Evolutionary conservation across 2,888 invertebrate species (phyloP).

Genomic region (Tuta absoluta): DNA sequence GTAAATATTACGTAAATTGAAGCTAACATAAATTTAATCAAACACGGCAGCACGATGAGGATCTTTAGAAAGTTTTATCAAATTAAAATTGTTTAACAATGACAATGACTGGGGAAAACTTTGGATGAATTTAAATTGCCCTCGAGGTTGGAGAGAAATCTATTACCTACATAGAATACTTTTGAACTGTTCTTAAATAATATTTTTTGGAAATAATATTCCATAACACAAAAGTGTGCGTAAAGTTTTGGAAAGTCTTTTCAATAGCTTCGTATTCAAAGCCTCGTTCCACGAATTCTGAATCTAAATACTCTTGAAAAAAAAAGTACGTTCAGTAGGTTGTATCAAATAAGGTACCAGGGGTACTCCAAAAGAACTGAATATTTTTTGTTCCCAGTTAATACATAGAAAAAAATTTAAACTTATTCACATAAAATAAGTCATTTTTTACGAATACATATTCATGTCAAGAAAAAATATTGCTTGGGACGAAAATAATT

Average conservation of each 20-base stretch:
- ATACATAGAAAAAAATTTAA: too few relatives aligned
- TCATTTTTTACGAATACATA: too few relatives aligned
- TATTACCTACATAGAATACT: neutral
- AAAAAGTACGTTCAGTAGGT: neutral
- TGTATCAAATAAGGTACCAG: too few relatives aligned
- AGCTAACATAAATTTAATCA: neutral
- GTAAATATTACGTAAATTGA: neutral
- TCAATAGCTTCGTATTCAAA: too few relatives aligned
- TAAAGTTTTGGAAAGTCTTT: too few relatives aligned
- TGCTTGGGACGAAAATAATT: too few relatives aligned
- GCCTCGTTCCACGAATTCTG: neutral
- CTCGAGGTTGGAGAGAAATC: neutral
- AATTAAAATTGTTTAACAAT: conserved; percentile 2
- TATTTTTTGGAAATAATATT: too few relatives aligned
- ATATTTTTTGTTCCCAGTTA: too few relatives aligned
- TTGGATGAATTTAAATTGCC: neutral
- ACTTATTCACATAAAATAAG: too few relatives aligned
- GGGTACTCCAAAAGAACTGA: too few relatives aligned
- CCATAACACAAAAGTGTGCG: too few relatives aligned
- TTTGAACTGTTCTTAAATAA: neutral
- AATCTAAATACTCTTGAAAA: neutral
- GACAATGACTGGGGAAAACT: neutral
- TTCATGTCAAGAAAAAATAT: too few relatives aligned
- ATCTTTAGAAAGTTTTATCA: neutral
- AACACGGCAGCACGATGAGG: neutral